Conservation (phyloP, 2,113 vertebrate genomes). For the Seriola quinqueradiata region DNA sequence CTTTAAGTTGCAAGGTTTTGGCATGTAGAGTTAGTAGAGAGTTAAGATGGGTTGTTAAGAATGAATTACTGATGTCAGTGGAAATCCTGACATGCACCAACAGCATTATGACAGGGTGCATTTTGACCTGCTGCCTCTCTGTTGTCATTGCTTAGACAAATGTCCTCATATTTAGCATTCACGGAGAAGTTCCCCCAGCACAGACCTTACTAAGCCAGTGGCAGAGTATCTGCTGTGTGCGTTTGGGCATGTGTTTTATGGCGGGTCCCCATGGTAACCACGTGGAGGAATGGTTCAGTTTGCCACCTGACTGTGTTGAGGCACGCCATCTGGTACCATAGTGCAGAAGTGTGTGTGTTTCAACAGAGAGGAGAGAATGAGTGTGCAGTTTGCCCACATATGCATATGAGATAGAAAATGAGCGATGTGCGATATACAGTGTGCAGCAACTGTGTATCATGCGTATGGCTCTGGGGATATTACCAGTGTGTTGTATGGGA, state of each 20-base stretch:
- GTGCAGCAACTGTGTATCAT: slow-evolving; percentile 13
- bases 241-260: slow-evolving; percentile 2
- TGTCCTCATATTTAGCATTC: slow-evolving; percentile 4
- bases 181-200: neutral
- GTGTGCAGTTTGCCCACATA: slow-evolving; percentile 13
- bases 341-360: slow-evolving; percentile 14
- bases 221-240: neutral
- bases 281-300: slow-evolving; percentile 33
- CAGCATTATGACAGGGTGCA: neutral
- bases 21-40: too few species aligned
- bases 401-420: neutral
- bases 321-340: slow-evolving; percentile 51
- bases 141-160: neutral
- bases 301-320: slow-evolving; percentile 53
- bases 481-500: neutral
- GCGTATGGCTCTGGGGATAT: neutral
- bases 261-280: slow-evolving; percentile 49
- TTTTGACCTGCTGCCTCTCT: neutral
- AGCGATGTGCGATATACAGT: neutral
- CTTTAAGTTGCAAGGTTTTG: neutral
- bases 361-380: neutral
- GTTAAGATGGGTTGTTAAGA: neutral
- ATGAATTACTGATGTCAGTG: neutral
- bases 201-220: slow-evolving; percentile 8
- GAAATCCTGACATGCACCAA: neutral